These are phyloP conservation scores for Tanypteryx hageni DNA, from an alignment of 2,888 invertebrate genomes.

Conservation along the genomic window DNA sequence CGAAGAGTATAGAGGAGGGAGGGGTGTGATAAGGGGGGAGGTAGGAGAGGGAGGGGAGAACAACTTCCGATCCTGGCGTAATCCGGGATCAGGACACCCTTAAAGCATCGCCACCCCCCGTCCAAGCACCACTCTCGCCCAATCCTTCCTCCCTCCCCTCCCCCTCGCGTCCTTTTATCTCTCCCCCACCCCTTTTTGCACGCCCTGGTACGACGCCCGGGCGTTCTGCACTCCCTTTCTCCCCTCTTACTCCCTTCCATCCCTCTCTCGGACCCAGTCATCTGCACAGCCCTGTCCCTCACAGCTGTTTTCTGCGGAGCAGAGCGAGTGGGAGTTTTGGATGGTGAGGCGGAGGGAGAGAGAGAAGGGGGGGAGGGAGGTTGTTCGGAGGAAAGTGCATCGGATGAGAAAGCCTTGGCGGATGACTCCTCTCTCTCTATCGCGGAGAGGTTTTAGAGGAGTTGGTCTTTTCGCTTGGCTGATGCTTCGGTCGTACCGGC, in stretches of 20 bases:
- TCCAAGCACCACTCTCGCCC: background rate
- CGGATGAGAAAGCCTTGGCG: background rate
- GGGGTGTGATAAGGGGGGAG: background rate
- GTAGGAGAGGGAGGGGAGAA: constrained; percentile 19
- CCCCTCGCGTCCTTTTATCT: too few species aligned
- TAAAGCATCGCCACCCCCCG: background rate
- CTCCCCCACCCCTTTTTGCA: background rate
- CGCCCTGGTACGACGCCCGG: background rate
- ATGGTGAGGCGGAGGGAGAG: background rate
- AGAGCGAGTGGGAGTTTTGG: background rate
- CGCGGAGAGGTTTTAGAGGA: background rate
- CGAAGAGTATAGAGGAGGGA: background rate
- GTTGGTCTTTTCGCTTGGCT: background rate
- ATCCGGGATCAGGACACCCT: constrained; percentile 52
- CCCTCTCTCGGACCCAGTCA: background rate
- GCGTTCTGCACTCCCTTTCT: background rate
- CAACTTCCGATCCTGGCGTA: constrained; percentile 60
- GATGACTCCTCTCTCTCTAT: background rate
- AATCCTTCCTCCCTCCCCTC: background rate
- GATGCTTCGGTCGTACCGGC: background rate
- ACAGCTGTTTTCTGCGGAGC: constrained; percentile 10
- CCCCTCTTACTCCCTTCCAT: background rate
- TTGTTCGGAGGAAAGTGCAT: background rate
- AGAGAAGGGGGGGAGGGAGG: background rate
- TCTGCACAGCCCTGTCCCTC: background rate